These are phyloP conservation scores for Pocota personata DNA, from an alignment of 2,888 invertebrate genomes.

Conservation along the genomic window DNA sequence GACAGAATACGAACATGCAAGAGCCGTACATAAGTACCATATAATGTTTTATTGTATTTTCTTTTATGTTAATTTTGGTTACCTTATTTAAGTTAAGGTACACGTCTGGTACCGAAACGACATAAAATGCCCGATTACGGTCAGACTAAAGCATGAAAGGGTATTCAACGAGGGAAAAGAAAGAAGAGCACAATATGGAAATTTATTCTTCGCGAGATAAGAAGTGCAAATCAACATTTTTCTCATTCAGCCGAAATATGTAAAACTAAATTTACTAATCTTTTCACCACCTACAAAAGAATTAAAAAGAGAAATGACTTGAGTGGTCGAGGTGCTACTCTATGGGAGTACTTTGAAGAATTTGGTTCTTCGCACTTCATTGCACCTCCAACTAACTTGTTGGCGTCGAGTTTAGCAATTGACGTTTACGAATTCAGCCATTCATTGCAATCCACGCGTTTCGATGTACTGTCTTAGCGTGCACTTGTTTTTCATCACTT, in stretches of 20 bases:
- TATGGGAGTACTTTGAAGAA: too few relatives aligned
- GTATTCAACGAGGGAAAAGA: neutral
- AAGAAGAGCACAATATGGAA: conserved; percentile 2
- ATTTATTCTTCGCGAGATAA: neutral
- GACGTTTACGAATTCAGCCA: too few relatives aligned
- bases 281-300: neutral
- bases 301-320: too few relatives aligned
- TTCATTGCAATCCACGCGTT: too few relatives aligned
- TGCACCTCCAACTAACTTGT: too few relatives aligned
- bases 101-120: conserved; percentile 9
- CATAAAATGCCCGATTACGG: neutral
- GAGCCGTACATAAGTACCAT: neutral
- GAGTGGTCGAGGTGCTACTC: too few relatives aligned
- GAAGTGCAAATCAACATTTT: neutral
- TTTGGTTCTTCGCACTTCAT: too few relatives aligned
- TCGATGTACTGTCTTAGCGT: too few relatives aligned
- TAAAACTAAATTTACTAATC: neutral
- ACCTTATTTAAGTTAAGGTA: too few relatives aligned
- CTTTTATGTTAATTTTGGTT: neutral
- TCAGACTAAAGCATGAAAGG: neutral
- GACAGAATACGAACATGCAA: neutral
- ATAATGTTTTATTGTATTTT: too few relatives aligned
- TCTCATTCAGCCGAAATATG: neutral
- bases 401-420: too few relatives aligned
- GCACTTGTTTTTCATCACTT: too few relatives aligned